Evolutionary conservation across 2,113 vertebrate genomes (phyloP).

Genomic region (Ceuthmochares aereus): DNA sequence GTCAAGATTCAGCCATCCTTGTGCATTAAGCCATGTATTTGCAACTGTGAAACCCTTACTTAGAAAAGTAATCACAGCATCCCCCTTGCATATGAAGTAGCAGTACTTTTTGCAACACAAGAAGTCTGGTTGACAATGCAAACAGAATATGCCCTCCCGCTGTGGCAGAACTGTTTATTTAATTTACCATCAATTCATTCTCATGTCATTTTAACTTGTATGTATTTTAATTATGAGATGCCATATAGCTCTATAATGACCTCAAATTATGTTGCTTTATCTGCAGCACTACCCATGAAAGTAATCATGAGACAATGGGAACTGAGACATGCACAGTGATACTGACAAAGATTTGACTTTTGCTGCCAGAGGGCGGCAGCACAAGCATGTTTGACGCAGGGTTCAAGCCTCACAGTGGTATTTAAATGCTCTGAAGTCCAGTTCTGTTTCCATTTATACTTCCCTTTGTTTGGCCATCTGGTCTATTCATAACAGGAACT

Average conservation of each 20-base stretch:
- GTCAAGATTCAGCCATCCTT: background rate
- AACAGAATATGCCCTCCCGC: fast-evolving
- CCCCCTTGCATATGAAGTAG: background rate
- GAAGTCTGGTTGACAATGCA: background rate
- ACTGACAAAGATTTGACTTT: fast-evolving
- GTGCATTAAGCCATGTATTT: fast-evolving
- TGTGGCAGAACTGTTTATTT: background rate
- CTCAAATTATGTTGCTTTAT: background rate
- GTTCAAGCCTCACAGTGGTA: background rate
- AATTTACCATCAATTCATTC: background rate
- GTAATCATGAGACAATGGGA: background rate
- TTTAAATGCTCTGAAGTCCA: background rate
- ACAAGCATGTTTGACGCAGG: background rate
- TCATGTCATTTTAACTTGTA: background rate
- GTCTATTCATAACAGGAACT: background rate
- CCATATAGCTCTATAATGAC: background rate
- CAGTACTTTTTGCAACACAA: background rate
- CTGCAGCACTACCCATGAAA: background rate
- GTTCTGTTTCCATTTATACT: background rate
- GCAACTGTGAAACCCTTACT: background rate
- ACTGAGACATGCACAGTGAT: fast-evolving
- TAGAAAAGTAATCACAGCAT: background rate
- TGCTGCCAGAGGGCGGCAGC: background rate
- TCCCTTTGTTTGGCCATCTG: background rate
- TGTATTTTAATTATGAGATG: background rate